Evolutionary conservation across 2,797 vertebrate species (phyloP).

Genomic region (Acestrorhynchus altus): DNA sequence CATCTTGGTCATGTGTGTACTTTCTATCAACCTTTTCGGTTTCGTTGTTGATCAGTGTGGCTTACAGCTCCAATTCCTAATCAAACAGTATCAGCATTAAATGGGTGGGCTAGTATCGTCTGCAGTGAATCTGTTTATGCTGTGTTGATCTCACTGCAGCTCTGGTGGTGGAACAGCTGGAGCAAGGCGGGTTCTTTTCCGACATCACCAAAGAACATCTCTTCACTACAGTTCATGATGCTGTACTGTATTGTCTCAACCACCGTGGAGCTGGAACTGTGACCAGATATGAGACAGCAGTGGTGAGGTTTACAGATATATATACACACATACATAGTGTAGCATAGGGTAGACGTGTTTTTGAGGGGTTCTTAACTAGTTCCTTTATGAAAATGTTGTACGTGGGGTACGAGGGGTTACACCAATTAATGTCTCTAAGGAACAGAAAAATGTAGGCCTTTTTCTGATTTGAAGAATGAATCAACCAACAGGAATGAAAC

Average conservation of each 20-base stretch:
- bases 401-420: too few species aligned
- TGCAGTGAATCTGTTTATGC: background rate
- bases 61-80: too few species aligned
- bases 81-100: too few species aligned
- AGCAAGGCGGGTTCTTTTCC: conserved; percentile 87
- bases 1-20: too few species aligned
- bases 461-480: too few species aligned
- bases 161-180: conserved; percentile 84
- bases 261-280: conserved; percentile 60
- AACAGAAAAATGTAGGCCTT: too few species aligned
- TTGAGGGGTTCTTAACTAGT: background rate
- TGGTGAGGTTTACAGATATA: conserved; percentile 61
- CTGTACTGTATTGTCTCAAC: conserved; percentile 79
- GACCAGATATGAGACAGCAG: conserved; percentile 59
- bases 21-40: too few species aligned
- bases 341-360: background rate
- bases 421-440: background rate
- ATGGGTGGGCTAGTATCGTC: too few species aligned
- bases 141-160: conserved; percentile 68
- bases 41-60: too few species aligned
- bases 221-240: conserved; percentile 87
- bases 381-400: background rate
- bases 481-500: too few species aligned
- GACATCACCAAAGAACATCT: conserved; percentile 85
- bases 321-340: background rate